Percentiles rank a stretch among this genome's conserved stretches.
Conservation (phyloP, 2,113 vertebrate genomes). For the Leucoraja erinaceus region DNA sequence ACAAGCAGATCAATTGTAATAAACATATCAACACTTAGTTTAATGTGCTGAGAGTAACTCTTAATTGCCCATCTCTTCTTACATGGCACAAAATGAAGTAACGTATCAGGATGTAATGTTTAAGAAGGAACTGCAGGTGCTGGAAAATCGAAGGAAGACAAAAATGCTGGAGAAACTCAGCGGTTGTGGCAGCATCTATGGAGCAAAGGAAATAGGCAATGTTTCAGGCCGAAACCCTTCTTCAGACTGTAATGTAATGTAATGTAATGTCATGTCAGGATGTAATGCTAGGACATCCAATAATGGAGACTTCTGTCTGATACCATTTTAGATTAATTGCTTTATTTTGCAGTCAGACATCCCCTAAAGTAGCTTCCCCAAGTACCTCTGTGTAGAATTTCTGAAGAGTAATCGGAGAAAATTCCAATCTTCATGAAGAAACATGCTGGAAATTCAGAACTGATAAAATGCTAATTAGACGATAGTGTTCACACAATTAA, state of each 20-base stretch:
- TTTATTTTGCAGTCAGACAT: neutral
- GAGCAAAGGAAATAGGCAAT: no score
- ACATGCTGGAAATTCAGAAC: neutral
- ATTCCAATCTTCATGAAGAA: neutral
- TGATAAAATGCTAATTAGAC: neutral
- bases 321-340: constrained; percentile 6
- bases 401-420: neutral
- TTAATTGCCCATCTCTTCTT: neutral
- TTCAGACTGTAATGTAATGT: no score
- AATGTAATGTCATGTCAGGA: neutral
- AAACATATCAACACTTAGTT: neutral
- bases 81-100: neutral
- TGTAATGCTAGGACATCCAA: neutral
- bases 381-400: neutral
- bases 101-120: neutral
- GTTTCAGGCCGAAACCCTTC: no score
- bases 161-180: no score
- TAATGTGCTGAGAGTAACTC: neutral
- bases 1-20: neutral
- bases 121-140: no score
- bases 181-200: no score
- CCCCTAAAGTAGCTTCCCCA: neutral
- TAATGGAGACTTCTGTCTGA: neutral
- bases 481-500: neutral
- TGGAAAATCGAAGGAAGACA: no score